A percentile compares a stretch with the other conserved stretches of the same genome.
Evolutionary conservation across 2,113 vertebrate genomes (phyloP).

Genomic region (Microcebus jonahi): DNA sequence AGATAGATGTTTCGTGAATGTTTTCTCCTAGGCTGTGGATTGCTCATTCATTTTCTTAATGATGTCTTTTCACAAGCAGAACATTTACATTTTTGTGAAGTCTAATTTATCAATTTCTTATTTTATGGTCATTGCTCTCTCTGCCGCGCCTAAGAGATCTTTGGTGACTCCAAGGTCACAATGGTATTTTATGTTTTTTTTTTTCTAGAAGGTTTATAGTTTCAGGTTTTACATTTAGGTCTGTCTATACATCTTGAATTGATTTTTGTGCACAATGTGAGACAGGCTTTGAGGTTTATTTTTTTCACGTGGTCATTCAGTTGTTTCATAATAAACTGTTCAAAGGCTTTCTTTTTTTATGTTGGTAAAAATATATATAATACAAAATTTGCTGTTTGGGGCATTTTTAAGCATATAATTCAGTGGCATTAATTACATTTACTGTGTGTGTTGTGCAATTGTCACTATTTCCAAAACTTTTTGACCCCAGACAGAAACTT

Average conservation of each 20-base stretch:
- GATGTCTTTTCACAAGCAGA: constrained; percentile 39
- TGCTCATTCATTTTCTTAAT: constrained; percentile 41
- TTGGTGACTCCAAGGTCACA: constrained; percentile 2
- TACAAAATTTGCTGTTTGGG: not conserved
- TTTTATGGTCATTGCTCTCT: constrained; percentile 32
- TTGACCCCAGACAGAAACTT: not conserved
- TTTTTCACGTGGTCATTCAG: not conserved
- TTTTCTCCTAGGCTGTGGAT: not conserved
- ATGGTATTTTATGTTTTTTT: not conserved
- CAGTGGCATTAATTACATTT: not conserved
- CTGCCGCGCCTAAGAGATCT: not conserved
- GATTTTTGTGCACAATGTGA: not conserved
- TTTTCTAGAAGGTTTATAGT: not conserved
- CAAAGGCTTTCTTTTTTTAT: not conserved
- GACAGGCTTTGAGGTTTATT: not conserved
- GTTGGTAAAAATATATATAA: not conserved
- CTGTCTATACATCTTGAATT: constrained; percentile 6
- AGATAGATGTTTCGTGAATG: not conserved
- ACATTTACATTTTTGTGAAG: constrained; percentile 55
- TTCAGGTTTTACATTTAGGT: not conserved
- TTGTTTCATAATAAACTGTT: not conserved
- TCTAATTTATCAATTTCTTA: constrained; percentile 47
- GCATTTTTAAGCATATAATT: not conserved
- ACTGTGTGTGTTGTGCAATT: not conserved
- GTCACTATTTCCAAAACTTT: not conserved